Evolutionary conservation across 2,888 invertebrate species (phyloP), one percentile per base, ranked within the genome.

Genomic region (Tipula helvola): DNA sequence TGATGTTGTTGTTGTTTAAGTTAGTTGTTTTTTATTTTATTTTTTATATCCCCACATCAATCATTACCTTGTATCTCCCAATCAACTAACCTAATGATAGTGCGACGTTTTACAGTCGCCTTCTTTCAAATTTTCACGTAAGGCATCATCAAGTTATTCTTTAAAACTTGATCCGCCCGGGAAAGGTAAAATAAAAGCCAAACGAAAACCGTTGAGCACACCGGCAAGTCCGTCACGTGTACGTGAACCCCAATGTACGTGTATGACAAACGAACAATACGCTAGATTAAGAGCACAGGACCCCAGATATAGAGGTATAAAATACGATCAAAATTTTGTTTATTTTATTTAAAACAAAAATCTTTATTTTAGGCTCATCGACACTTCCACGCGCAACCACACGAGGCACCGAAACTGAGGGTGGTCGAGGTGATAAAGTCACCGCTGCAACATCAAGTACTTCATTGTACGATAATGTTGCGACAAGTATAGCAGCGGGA

Each of bases 101-200:
- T 93, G 93, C 93, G 93, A 93, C 93, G 92, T 93, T 92, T 95
- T 95, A 93, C 96, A 98, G 98, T 97, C 97, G 93, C 98, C 97
- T 92, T 97, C 97, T 93, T 98, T 97, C 95, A 98, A 98, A 94
- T 98, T 98, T 94, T 97, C 97, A 92, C 95, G 98, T 92, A 98
- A 98, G 94, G 97, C 98, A 90, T 97, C 98, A 89, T 98, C 98
- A 90, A 98, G 98, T 92, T 98, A 98, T 93, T 98, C 98, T 91
- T 94, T 98, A 92, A 97, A 97, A 93, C 93, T 97, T 93, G 98
- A 98, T 91, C 96, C 97, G 88, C 96, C 96, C 88, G 95, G 94
- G 91, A 96, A 96, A 93, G 96, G 96, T 92, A 96, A 96, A 92
- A 94, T 95, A 91, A 97, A 97, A 92, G 94, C 96, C 89, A 96